Base-by-base conservation (phyloP, 2,888 invertebrate genomes). In the Yponomeuta plumbellus region DNA sequence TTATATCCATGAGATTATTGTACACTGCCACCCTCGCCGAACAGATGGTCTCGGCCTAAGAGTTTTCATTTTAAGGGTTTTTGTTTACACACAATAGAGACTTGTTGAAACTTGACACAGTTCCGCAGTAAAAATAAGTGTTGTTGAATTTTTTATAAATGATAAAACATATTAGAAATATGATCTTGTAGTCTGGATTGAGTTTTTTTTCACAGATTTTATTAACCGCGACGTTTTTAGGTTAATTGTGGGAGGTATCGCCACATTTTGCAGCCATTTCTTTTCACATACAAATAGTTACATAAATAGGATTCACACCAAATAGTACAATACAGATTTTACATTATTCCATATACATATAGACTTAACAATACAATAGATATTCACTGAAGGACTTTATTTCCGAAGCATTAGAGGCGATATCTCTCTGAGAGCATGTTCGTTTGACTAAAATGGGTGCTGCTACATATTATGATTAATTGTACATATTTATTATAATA, bases 181-280 rank as follows among this genome's bases (percentile, higher is more conserved):
- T 86, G 90, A 90, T 91, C 90, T 91, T 90, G 91, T 91, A 91
- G 86, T 91, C 91, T 90, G 91, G 91, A 88, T 89, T 91, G 88
- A 84, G 84, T 84, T 88, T 84, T 85, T 88, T 84, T 85, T 83
- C 81, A 85, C 80, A 90, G 87, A 90, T 88, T 90, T 88, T 90
- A 90, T 89, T 89, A 75, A 76, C 80, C 72, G 80, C 83, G 78
- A 77, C 77, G 76, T 78, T 79, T 52, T 82, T 79, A 73, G 70
- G 70, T 74, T 69, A 72, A 71, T 69, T 69, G 72, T 69, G 65
- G 34, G 69, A 75, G 77, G 64, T 78, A 75, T 83, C 88, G 88
- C 85, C 86, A 77, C 17, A 17, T 77, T 78, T 77, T 69, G 71
- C 44, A 84, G 85, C 86, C 86, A 86, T 85, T 87, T 89, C 88